Base-by-base conservation (phyloP, 2,888 invertebrate genomes). In the Syrphus vitripennis region DNA sequence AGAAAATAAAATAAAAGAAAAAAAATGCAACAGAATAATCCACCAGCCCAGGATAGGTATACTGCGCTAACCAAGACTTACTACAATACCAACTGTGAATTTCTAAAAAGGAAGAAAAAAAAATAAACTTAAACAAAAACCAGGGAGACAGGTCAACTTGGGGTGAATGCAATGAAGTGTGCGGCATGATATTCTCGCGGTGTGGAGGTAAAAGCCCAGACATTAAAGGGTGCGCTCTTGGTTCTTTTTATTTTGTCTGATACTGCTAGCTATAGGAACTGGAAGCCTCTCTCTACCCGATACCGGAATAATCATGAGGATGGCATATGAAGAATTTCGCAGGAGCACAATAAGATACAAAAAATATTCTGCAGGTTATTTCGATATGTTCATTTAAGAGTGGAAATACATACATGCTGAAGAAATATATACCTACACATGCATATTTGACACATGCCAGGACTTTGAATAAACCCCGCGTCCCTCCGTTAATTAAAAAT, bases 101-200 rank as follows among this genome's bases (percentile, higher is more conserved):
- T 83, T 67, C 53, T 61, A 45, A 50, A 57, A 67, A 61, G 14
- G 10, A 61, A 31, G 29, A 45, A 29, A 42, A 63, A 19, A 9
- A 5, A 12, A 19, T 1, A 5, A n/a, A n/a, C n/a, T n/a, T 9
- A 57, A 40, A 24, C 9, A 61, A 26, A 40, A 40, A 61, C 40
- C n/a, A 21, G 37, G 71, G 82, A 79, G 83, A 83, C 83, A 79
- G 83, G 74, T 83, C 83, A 83, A 83, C 79, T 79, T 70, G 37
- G 83, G 74, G 83, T 74, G 61, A 79, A 79, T 74, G 83, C 79
- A 83, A 83, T 83, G 83, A 74, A 83, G 74, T 79, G 69, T 65
- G 40, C 63, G 74, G 45, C 45, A 69, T 74, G 74, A 57, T 70
- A 74, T 83, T 79, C 55, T 67, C 78, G 78, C 78, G 31, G 63